phyloP scores from a whole-genome alignment of 1,140 invertebrate species.

The Forficula auricularia region DNA sequence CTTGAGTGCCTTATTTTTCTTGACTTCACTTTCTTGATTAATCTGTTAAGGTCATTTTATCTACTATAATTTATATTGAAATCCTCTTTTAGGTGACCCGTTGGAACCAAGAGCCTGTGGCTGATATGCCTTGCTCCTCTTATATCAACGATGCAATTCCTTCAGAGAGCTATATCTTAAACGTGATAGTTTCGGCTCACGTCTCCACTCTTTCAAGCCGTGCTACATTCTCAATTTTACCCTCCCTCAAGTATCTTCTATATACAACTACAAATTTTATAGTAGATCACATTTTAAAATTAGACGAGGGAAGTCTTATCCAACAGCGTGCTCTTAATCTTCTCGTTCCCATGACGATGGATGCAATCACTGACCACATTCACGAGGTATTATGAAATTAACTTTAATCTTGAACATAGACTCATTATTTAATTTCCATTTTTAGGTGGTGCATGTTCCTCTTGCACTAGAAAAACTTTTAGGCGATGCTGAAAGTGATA shows the following conservation, averaged over 20 bases:
- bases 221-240: conserved; percentile 40
- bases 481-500: conserved; percentile 41
- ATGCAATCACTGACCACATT: conserved; percentile 52
- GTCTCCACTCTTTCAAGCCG: conserved; percentile 36
- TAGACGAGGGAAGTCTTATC: conserved; percentile 28
- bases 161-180: conserved; percentile 58
- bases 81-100: too few relatives aligned
- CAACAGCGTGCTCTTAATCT: conserved; percentile 35
- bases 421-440: not conserved
- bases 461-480: conserved; percentile 38
- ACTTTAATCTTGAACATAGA: conserved; percentile 17
- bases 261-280: conserved; percentile 46
- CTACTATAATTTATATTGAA: too few relatives aligned
- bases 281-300: conserved; percentile 38
- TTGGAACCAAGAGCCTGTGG: too few relatives aligned
- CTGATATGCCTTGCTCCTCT: conserved; percentile 13
- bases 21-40: too few relatives aligned
- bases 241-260: conserved; percentile 47
- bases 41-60: too few relatives aligned
- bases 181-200: conserved; percentile 26
- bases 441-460: too few relatives aligned
- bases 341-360: conserved; percentile 53
- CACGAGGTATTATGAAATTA: conserved; percentile 27
- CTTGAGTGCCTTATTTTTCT: too few relatives aligned
- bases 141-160: conserved; percentile 65